Percentiles rank a stretch among this genome's conserved stretches.
phyloP scores from a whole-genome alignment of 2,113 vertebrate genomes.

The Chaenogobius annularis region DNA sequence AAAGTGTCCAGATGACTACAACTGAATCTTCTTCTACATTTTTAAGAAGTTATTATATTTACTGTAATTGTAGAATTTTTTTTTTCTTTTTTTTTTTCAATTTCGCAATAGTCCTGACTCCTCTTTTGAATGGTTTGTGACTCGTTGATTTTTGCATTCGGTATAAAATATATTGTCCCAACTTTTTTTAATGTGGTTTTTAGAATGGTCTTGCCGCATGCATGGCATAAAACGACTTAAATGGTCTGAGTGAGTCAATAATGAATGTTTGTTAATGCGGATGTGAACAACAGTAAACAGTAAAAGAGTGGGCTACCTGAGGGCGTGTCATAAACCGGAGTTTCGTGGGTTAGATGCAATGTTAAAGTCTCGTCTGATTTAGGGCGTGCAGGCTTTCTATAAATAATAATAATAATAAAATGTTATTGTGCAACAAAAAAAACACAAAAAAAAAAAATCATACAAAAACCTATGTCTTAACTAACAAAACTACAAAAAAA shows the following conservation, averaged over 20 bases:
- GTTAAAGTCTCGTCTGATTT: conserved; percentile 76
- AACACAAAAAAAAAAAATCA: no score
- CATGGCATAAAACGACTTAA: conserved; percentile 25
- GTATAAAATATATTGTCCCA: neutral
- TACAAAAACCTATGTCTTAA: neutral
- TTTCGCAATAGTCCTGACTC: neutral
- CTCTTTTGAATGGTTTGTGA: neutral
- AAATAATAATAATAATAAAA: conserved; percentile 72
- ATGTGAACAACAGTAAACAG: conserved; percentile 33
- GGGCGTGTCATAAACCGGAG: conserved; percentile 60
- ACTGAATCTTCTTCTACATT: no score
- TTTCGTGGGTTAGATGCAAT: conserved; percentile 66
- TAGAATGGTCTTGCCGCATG: conserved; percentile 29
- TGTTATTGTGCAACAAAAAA: conserved; percentile 45
- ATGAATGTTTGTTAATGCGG: conserved; percentile 8
- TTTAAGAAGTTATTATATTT: neutral
- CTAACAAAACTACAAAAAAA: neutral
- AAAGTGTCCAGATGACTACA: no score
- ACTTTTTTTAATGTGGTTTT: neutral
- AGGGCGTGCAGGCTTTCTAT: conserved; percentile 78
- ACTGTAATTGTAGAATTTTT: neutral
- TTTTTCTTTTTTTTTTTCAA: no score
- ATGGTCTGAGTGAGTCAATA: neutral
- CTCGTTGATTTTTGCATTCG: neutral
- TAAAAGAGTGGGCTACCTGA: conserved; percentile 67